phyloP scores from a whole-genome alignment of 2,113 vertebrate genomes.

The Chaenogobius annularis region DNA sequence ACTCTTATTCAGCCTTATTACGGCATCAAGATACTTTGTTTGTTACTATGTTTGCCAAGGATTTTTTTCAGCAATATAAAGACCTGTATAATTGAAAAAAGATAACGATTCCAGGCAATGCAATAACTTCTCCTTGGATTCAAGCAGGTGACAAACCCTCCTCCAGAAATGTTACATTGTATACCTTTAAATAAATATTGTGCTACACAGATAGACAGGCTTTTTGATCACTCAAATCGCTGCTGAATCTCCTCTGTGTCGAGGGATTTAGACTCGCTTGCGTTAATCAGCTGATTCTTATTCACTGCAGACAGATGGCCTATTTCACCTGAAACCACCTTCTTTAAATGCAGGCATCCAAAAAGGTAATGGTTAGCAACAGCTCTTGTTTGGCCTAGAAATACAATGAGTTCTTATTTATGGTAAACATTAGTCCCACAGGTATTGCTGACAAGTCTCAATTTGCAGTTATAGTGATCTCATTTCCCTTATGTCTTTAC shows the following conservation, averaged over 20 bases:
- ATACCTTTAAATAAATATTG: background rate
- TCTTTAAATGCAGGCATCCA: constrained; percentile 20
- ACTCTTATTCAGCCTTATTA: background rate
- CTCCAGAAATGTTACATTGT: background rate
- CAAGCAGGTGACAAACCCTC: no score
- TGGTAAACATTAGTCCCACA: constrained; percentile 9
- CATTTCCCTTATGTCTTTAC: background rate
- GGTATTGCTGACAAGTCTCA: background rate
- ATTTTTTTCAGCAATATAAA: background rate
- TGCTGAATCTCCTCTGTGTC: constrained; percentile 5
- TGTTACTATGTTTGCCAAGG: background rate
- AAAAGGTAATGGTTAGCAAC: constrained; percentile 20
- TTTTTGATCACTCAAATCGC: constrained; percentile 14
- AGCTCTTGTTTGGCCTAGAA: constrained; percentile 17
- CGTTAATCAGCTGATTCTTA: constrained; percentile 32
- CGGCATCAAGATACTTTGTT: background rate
- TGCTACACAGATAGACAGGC: background rate
- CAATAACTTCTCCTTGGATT: background rate
- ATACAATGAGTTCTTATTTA: constrained; percentile 14
- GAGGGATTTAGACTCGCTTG: constrained; percentile 2
- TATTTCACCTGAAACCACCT: constrained; percentile 18
- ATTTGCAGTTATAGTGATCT: background rate
- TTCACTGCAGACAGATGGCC: constrained; percentile 26
- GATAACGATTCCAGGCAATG: background rate
- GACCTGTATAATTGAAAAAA: background rate